Base-by-base conservation (phyloP, 2,113 vertebrate species). In the Notiomystis cincta region DNA sequence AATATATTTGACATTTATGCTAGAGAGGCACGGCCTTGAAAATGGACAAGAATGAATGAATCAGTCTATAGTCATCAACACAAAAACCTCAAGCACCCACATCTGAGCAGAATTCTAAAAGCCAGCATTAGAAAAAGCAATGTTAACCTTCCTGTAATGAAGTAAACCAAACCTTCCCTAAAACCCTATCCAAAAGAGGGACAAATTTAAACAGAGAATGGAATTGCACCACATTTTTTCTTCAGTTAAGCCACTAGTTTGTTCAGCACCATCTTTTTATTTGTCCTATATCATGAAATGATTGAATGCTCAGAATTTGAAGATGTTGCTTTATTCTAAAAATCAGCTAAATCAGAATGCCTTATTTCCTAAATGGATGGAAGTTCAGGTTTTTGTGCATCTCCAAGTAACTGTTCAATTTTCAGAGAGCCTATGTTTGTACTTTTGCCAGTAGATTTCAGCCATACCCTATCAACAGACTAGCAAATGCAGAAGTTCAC, bases 381-480 rank as follows among this genome's bases (percentile, higher is more conserved):
- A 57, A 82, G 27, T 53, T 81, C 18, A 67, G 27, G 48, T 82
- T 69, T 37, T 73, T 73, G 38, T 87, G 40, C 11, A 20, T 38
- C 53, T 86, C 50, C 44, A 61, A 82, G 37, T 67, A 92, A 58
- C 23, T 22, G 28, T 62, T 95, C 75, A 84, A 14, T 67, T 90
- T 81, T 87, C 48, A 60, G 56, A 67, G 30, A 82, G 47, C 31
- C 47, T 81, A 44, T 4, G 2, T 42, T 88, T 95, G 95, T 89
- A 65, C 58, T 81, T 87, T 35, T 95, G 83, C 87, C 96, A 96
- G 37, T 8, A 93, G 53, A 93, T 93, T 93, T 97, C 95, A 95
- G 58, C 66, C 58, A 19, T 69, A 81, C 28, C 81, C 57, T 62
- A 57, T 86, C 88, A 94, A 87, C 92, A 90, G 65, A 48, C 23